Conservation (phyloP, 2,797 vertebrate genomes). For the Choloepus didactylus region DNA sequence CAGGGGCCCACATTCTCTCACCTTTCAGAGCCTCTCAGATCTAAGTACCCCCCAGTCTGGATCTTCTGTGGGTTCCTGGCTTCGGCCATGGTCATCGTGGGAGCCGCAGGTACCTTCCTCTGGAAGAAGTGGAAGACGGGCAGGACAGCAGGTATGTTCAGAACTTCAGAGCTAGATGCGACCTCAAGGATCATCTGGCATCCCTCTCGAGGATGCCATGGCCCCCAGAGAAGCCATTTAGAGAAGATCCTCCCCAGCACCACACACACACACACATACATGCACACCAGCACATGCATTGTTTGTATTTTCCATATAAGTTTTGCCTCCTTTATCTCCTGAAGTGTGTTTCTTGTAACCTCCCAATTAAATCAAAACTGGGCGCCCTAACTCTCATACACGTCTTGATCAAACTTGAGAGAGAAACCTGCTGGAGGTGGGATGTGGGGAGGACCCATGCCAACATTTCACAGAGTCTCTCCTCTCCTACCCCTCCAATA, state of each 20-base stretch:
- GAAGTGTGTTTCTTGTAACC: not conserved
- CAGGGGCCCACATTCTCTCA: not conserved
- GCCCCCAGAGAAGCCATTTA: not conserved
- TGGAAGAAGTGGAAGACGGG: not conserved
- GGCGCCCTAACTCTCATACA: not conserved
- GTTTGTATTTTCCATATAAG: not conserved
- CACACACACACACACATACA: not conserved
- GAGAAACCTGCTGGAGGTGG: not conserved
- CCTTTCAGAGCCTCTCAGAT: not conserved
- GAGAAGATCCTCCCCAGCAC: not conserved
- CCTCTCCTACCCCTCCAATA: not conserved
- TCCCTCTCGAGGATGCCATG: not conserved
- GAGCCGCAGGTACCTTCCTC: not conserved
- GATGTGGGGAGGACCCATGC: not conserved
- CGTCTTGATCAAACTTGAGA: not conserved
- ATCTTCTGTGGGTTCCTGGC: not conserved
- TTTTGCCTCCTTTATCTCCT: not conserved
- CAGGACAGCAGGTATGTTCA: not conserved
- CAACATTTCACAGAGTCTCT: not conserved
- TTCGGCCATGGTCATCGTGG: not conserved
- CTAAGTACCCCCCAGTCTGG: not conserved
- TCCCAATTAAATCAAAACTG: not conserved
- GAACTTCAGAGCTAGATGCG: not conserved
- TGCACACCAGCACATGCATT: fast-evolving
- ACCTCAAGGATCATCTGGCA: not conserved